Evolutionary conservation across 30 jellyfish, hydroid and myxozoan species (phyloP).

Genomic region (Pseudorhiza aurosa): DNA sequence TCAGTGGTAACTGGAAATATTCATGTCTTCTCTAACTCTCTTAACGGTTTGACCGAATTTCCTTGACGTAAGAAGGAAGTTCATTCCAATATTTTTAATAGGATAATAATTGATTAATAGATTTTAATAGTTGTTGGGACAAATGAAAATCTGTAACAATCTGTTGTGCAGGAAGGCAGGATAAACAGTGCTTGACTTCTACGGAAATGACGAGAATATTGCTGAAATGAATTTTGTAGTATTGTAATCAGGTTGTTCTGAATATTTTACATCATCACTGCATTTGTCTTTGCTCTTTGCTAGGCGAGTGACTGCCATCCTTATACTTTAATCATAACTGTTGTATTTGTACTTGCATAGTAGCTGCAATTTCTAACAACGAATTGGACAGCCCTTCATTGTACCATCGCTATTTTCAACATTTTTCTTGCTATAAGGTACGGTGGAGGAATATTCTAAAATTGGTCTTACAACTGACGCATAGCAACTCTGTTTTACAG

Average conservation of each 20-base stretch:
- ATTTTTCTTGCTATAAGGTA: no score
- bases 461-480: no score
- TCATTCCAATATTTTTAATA: no score
- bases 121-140: slow-evolving; percentile 43
- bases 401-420: no score
- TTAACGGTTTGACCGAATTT: slow-evolving; percentile 28
- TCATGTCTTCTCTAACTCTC: slow-evolving; percentile 17
- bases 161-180: slow-evolving; percentile 56
- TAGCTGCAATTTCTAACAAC: no score
- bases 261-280: neutral
- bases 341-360: no score
- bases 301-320: no score
- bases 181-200: slow-evolving; percentile 31
- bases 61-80: slow-evolving; percentile 36
- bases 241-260: neutral
- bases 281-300: neutral
- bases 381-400: no score
- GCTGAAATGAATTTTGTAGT: slow-evolving; percentile 18
- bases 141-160: slow-evolving; percentile 20
- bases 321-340: no score
- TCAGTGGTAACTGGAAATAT: slow-evolving; percentile 11
- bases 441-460: no score
- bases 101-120: no score
- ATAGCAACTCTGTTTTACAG: no score
- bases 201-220: slow-evolving; percentile 2